Percentiles rank a stretch among this genome's conserved stretches.
Evolutionary conservation across 2,797 vertebrate genomes (phyloP).

Genomic region (Phalanger gymnotis): DNA sequence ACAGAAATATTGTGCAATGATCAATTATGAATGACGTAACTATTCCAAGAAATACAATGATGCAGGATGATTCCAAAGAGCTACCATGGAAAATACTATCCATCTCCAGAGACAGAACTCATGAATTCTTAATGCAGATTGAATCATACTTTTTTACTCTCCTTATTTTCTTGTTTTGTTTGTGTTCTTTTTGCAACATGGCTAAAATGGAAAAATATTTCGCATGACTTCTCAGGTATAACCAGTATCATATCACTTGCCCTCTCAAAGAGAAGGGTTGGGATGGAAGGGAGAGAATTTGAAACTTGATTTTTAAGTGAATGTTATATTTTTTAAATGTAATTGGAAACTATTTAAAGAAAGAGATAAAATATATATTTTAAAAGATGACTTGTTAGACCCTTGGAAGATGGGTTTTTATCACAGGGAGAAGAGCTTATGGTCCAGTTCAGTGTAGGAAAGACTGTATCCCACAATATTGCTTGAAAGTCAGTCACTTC

Average conservation of each 20-base stretch:
- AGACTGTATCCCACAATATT: neutral
- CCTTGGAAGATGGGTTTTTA: slow-evolving; percentile 10
- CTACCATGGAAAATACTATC: neutral
- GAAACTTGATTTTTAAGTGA: neutral
- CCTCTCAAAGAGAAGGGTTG: neutral
- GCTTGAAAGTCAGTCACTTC: neutral
- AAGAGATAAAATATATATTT: neutral
- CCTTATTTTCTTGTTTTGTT: neutral
- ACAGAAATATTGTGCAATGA: neutral
- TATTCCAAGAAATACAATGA: neutral
- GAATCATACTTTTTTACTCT: neutral
- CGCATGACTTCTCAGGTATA: neutral
- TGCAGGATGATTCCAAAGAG: neutral
- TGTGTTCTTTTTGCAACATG: neutral
- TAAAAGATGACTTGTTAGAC: slow-evolving; percentile 15
- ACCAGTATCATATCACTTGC: neutral
- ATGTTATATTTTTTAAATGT: neutral
- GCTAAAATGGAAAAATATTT: neutral
- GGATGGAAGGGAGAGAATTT: neutral
- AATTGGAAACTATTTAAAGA: neutral
- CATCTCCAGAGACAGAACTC: neutral
- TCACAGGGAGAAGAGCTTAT: neutral
- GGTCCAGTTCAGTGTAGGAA: slow-evolving; percentile 34
- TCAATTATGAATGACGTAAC: neutral
- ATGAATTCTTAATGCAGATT: neutral